Evolutionary conservation across 2,888 invertebrate genomes (phyloP).

Genomic region (Habroteleia sp.): DNA sequence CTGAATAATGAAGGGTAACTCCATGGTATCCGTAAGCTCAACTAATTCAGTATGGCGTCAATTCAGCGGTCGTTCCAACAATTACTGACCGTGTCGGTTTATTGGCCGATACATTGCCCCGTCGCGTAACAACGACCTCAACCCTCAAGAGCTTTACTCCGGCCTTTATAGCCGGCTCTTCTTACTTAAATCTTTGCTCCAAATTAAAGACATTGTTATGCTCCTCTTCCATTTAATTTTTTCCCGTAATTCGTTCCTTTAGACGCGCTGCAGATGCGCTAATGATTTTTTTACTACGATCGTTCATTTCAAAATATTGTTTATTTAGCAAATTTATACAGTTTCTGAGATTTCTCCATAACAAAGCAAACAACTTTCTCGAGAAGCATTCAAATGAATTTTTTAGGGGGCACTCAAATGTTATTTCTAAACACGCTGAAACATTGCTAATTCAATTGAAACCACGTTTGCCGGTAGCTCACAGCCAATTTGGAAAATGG

Average conservation of each 20-base stretch:
- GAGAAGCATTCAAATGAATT: not conserved
- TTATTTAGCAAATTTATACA: too few relatives aligned
- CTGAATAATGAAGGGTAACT: slow-evolving; percentile 61
- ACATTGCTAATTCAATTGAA: slow-evolving; percentile 56
- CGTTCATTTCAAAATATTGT: too few relatives aligned
- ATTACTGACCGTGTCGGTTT: slow-evolving; percentile 78
- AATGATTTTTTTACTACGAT: too few relatives aligned
- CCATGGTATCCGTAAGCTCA: slow-evolving; percentile 59
- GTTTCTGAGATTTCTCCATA: too few relatives aligned
- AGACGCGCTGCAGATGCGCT: too few relatives aligned
- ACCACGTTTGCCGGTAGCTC: slow-evolving; percentile 54
- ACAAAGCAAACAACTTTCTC: too few relatives aligned
- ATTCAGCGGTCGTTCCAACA: slow-evolving; percentile 76
- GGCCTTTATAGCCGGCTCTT: slow-evolving; percentile 60
- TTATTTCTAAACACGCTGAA: slow-evolving; percentile 62
- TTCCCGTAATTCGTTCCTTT: too few relatives aligned
- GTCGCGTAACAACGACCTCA: slow-evolving; percentile 69
- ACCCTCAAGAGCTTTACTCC: slow-evolving; percentile 62
- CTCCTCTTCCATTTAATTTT: slow-evolving; percentile 12
- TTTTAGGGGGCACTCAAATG: slow-evolving; percentile 21
- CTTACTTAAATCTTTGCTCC: slow-evolving; percentile 68
- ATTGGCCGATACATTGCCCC: slow-evolving; percentile 78
- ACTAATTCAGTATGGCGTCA: slow-evolving; percentile 77
- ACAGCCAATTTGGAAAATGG: slow-evolving; percentile 78
- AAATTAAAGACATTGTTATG: slow-evolving; percentile 17